Conservation (phyloP, 1,140 invertebrate species). For the Acyrthosiphon pisum region DNA sequence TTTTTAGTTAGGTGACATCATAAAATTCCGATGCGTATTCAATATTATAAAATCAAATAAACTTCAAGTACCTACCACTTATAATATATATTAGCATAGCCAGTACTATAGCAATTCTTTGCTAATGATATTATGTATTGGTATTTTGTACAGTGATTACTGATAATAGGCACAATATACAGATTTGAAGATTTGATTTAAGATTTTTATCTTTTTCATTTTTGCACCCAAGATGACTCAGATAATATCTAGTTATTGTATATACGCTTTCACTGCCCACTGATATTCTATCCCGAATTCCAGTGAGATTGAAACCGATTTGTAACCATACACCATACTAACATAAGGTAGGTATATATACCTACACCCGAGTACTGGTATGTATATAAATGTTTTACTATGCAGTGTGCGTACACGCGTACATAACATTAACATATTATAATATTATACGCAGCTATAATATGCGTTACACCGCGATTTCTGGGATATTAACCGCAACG, state of each 20-base stretch:
- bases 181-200: not conserved
- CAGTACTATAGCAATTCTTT: not conserved
- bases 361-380: too few species aligned
- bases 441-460: not conserved
- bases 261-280: not conserved
- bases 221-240: too few species aligned
- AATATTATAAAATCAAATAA: not conserved
- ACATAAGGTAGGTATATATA: too few species aligned
- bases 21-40: not conserved
- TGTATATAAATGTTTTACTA: not conserved
- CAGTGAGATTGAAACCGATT: too few species aligned
- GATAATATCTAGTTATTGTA: too few species aligned
- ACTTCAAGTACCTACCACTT: not conserved
- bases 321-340: too few species aligned
- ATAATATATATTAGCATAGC: not conserved
- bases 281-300: not conserved
- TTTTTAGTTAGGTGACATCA: not conserved
- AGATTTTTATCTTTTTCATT: not conserved
- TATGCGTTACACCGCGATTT: not conserved
- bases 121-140: not conserved
- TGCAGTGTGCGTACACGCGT: not conserved
- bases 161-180: too few species aligned
- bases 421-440: not conserved
- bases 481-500: not conserved
- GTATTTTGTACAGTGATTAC: not conserved